These are phyloP conservation scores for Notolepis coatsorum DNA, from an alignment of 2,797 vertebrate genomes.

Conservation along the genomic window DNA sequence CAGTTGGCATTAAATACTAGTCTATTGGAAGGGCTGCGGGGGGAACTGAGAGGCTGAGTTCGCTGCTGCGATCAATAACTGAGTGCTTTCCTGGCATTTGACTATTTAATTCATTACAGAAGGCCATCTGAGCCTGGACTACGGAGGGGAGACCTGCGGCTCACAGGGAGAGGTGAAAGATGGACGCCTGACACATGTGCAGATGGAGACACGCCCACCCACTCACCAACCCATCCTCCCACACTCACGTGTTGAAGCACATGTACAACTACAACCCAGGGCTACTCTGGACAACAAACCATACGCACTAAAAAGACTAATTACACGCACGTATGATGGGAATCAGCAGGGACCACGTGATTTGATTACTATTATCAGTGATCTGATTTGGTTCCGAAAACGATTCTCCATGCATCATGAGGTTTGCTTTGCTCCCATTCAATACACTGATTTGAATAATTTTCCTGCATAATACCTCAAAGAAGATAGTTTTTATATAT, in stretches of 20 bases:
- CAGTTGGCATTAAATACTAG: slow-evolving; percentile 74
- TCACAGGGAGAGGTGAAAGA: slow-evolving; percentile 40
- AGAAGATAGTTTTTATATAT: too few species aligned
- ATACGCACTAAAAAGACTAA: slow-evolving; percentile 1
- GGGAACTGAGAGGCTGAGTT: slow-evolving; percentile 64
- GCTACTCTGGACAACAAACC: slow-evolving; percentile 8
- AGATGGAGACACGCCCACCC: slow-evolving; percentile 38
- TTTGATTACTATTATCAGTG: too few species aligned
- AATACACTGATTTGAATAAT: too few species aligned
- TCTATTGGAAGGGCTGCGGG: slow-evolving; percentile 54
- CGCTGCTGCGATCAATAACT: slow-evolving; percentile 78
- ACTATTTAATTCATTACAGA: slow-evolving; percentile 82
- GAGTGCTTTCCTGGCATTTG: slow-evolving; percentile 84
- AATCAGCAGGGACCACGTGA: too few species aligned
- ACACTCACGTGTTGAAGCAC: slow-evolving; percentile 35
- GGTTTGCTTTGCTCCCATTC: too few species aligned
- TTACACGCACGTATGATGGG: not conserved
- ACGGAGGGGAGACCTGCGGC: slow-evolving; percentile 28
- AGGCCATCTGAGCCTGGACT: slow-evolving; percentile 53
- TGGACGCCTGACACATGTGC: slow-evolving; percentile 42
- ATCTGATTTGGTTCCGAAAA: too few species aligned
- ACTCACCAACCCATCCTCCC: not conserved
- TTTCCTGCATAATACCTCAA: too few species aligned
- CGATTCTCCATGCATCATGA: too few species aligned
- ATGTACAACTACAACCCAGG: slow-evolving; percentile 19